Base-by-base conservation (phyloP, 2,797 vertebrate genomes). In the Podarcis lilfordi region DNA sequence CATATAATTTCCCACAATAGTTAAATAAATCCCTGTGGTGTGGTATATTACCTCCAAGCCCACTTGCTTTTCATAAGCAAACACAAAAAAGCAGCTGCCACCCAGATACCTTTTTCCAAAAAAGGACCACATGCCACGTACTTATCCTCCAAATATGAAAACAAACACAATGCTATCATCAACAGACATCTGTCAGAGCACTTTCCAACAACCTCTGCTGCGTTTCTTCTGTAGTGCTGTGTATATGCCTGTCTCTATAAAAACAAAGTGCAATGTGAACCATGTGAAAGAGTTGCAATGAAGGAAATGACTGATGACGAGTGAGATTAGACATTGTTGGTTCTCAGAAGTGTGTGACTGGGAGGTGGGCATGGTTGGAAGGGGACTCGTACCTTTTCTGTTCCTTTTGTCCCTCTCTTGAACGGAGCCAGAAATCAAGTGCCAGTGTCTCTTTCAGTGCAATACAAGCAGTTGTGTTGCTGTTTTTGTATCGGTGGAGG, bases 141-240 rank as follows among this genome's bases (percentile, higher is more conserved):
- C 95, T 95, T 94, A 87, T 91, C 89, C 92, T 95, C 92, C 91
- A 94, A 93, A 94, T 95, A 93, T 95, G 94, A 95, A 96, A 96
- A 94, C 91, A 95, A 95, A 94, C 92, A 94, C 83, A 59, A 92
- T 0, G 92, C 95, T 95, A 95, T 95, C 95, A 96, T 94, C 95
- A 92, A 93, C 94, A 89, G 92, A 91, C 93, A 93, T 95, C 94
- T 94, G 90, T 93, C 93, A 95, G 89, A 69, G 91, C 87, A 3
- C 29, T n/a, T 82, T 91, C 35, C 71, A 94, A 92, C 21, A 4
- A 23, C 77, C 86, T 80, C 89, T 71, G 19, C 88, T 86, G 0
- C 78, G 85, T 35, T 68, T 86, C 93, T 88, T 82, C 80, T 69
- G 72, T 76, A 88, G 5, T 8, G 72, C 25, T 91, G 89, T 40